Evolutionary conservation across 2,797 vertebrate species (phyloP), one percentile per base, ranked within the genome.

Genomic region (Platalea minor): DNA sequence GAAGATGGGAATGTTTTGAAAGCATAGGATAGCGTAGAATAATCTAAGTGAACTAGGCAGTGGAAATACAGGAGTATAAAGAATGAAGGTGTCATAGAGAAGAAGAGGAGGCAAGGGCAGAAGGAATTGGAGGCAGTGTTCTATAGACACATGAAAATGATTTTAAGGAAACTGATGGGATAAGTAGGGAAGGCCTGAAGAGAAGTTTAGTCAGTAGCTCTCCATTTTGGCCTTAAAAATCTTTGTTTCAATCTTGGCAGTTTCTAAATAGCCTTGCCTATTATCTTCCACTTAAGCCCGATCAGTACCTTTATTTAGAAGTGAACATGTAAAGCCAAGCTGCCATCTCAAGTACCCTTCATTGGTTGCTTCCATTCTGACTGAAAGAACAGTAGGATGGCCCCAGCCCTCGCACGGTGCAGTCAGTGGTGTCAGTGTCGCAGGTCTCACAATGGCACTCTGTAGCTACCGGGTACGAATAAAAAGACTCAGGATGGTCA

Each of bases 391-490:
- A 99, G 96, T 98, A 98, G 80, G 95, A 92, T 25, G 98, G 96
- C 41, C 98, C 97, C 57, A 98, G 95, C 12, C 97, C 97, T 75
- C 98, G 95, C 29, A 97, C 97, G 0, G 98, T 98, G 51, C 99
- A 99, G 97, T 99, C 97, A 0, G 98, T 98, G 96, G 72, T 97
- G 56, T 97, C 96, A 0, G 97, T 97, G 75, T 98, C 97, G 31
- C 99, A 99, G 14, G 59, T 82, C 41, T 92, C 97, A 46, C 99
- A 99, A 33, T 98, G 92, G 87, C 99, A 99, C 60, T 96, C 98
- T 16, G 97, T 98, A 81, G 99, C 99, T 92, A 99, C 98, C 0
- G 99, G 99, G 76, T 99, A 99, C 0, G 97, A 98, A 85, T 99
- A 98, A 64, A 97, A 93, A 4, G 98, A 98, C 64, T 98, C 97